phyloP scores from a whole-genome alignment of 2,888 invertebrate genomes.

The Agrochola circellaris region DNA sequence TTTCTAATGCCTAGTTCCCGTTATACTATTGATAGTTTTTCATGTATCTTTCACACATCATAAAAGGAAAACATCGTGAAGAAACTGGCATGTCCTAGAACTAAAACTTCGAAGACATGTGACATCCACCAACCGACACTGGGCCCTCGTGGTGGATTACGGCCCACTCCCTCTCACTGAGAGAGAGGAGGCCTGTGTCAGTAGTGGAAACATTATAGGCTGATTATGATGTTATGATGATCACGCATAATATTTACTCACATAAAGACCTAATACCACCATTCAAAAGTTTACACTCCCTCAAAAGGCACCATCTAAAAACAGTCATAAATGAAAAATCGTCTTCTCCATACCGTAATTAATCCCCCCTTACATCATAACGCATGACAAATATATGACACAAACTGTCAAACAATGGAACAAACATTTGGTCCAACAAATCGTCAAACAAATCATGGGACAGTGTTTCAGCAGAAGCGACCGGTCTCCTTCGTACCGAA shows the following conservation, averaged over 20 bases:
- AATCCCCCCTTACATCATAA: constrained; percentile 21
- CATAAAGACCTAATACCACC: neutral
- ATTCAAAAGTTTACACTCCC: neutral
- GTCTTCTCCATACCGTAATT: constrained; percentile 17
- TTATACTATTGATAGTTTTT: neutral
- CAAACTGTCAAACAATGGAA: constrained; percentile 53
- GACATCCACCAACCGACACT: too few species aligned
- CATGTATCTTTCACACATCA: too few species aligned
- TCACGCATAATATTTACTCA: neutral
- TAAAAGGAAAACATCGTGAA: too few species aligned
- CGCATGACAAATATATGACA: constrained; percentile 38
- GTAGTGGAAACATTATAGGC: too few species aligned
- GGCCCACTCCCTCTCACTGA: too few species aligned
- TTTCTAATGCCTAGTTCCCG: neutral
- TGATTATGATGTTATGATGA: too few species aligned
- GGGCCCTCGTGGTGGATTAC: too few species aligned
- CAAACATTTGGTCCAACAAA: constrained; percentile 60
- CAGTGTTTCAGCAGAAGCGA: constrained; percentile 60
- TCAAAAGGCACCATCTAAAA: neutral
- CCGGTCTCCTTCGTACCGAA: constrained; percentile 56
- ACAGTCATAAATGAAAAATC: constrained; percentile 24
- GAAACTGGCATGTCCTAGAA: too few species aligned
- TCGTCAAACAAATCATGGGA: constrained; percentile 62
- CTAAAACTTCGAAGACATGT: too few species aligned
- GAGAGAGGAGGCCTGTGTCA: too few species aligned